Base-by-base conservation (phyloP, 2,797 vertebrate species). In the Enteromius trimaculatus region DNA sequence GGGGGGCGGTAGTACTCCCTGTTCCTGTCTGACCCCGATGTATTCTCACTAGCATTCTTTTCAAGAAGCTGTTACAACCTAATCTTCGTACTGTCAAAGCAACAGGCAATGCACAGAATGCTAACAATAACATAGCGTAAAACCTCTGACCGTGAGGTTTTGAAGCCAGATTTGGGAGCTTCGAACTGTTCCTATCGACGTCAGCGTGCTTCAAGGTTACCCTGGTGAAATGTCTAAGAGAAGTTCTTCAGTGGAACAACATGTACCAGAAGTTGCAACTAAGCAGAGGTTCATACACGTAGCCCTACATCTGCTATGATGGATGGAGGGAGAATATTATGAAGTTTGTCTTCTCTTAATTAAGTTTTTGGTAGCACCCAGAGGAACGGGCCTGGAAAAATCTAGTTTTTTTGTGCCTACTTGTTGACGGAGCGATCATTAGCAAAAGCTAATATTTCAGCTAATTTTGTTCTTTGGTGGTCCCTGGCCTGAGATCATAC, bases 401-500 rank as follows among this genome's bases (percentile, higher is more conserved):
- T 79, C 85, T 55, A 79, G 90, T 89, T 89, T 89, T 90, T 92
- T 86, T 82, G 82, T 86, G 71, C 86, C 86, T 89, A 84, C 84
- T 90, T 85, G 79, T 23, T 76, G 90, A 91, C 85, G 84, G 90
- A 91, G 89, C 79, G 83, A 84, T 93, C 88, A 92, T 94, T 91
- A 92, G 89, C 84, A 91, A 93, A 94, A 95, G 93, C 91, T 96
- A 95, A 95, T 95, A 96, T 96, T 96, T 96, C 94, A 93, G 93
- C 91, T 93, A 92, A 94, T 95, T 97, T 96, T 94, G 93, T 92
- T 94, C 93, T 94, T 94, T 95, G 96, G 96, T 97, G 96, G 96
- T 97, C 96, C 87, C 83, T 86, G 90, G 87, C 89, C 87, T 78
- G 14, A 39, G 86, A 88, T 91, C 82, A 84, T 82, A 88, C 49